A percentile compares a stretch with the other conserved stretches of the same genome.
Evolutionary conservation across 2,888 invertebrate genomes (phyloP).

Genomic region (Matsumyia berberina): DNA sequence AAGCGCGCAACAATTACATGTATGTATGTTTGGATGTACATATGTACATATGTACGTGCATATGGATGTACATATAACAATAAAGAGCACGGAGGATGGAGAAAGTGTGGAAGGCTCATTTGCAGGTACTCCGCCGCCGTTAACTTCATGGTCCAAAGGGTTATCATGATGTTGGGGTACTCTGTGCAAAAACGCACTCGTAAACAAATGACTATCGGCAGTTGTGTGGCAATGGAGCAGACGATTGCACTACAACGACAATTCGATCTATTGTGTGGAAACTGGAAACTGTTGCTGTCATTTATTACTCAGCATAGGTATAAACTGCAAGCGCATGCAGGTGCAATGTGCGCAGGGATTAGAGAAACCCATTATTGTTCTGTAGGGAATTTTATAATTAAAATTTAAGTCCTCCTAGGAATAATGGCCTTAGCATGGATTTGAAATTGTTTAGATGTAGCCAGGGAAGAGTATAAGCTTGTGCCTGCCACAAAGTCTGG

Average conservation of each 20-base stretch:
- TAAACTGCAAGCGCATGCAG: background rate
- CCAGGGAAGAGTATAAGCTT: background rate
- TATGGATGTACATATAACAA: too few relatives aligned
- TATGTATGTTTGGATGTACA: too few relatives aligned
- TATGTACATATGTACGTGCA: too few relatives aligned
- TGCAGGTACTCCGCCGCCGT: background rate
- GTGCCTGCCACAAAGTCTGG: slow-evolving; percentile 62
- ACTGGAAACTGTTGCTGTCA: slow-evolving; percentile 19
- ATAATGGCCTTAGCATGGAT: slow-evolving; percentile 58
- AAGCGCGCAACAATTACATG: slow-evolving; percentile 64
- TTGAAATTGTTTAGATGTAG: slow-evolving; percentile 34
- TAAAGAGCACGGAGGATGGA: slow-evolving; percentile 30
- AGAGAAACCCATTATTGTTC: slow-evolving; percentile 51
- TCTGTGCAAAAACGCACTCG: slow-evolving; percentile 67
- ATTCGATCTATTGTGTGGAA: slow-evolving; percentile 57
- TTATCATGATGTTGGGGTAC: slow-evolving; percentile 35
- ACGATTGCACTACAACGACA: slow-evolving; percentile 12
- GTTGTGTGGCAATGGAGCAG: slow-evolving; percentile 51
- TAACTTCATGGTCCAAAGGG: slow-evolving; percentile 45
- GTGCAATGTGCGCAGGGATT: slow-evolving; percentile 50
- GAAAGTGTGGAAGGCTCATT: slow-evolving; percentile 48
- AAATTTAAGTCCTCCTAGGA: slow-evolving; percentile 46
- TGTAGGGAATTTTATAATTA: slow-evolving; percentile 63
- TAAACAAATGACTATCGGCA: slow-evolving; percentile 68
- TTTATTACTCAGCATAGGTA: background rate